These are phyloP conservation scores for Rhinoraja longicauda DNA, from an alignment of 2,797 vertebrate genomes.

Conservation along the genomic window DNA sequence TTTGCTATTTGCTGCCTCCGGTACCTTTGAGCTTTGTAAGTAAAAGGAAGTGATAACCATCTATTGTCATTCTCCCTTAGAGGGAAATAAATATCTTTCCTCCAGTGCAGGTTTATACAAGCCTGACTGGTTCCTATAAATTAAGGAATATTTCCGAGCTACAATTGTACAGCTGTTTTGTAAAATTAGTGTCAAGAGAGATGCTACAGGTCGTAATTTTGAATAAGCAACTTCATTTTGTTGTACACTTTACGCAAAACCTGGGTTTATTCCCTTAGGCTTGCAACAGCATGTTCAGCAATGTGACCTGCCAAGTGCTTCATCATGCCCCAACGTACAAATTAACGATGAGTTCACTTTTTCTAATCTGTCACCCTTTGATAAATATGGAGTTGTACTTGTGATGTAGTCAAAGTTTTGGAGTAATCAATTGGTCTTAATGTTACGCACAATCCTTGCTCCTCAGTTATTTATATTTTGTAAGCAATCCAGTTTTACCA, in stretches of 20 bases:
- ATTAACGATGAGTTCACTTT: constrained; percentile 11
- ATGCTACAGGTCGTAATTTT: constrained; percentile 18
- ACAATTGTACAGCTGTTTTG: background rate
- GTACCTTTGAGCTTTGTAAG: background rate
- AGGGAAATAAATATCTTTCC: constrained; percentile 21
- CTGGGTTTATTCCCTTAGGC: background rate
- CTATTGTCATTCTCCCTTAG: background rate
- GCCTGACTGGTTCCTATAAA: background rate
- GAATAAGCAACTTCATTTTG: constrained; percentile 23
- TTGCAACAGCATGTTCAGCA: constrained; percentile 8
- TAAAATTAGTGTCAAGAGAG: constrained; percentile 28
- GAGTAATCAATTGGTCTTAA: background rate
- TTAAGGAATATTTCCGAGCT: constrained; percentile 17
- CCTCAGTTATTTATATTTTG: background rate
- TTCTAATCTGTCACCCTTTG: background rate
- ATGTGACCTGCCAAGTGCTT: constrained; percentile 25
- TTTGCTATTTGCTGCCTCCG: constrained; percentile 18
- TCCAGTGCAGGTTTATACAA: constrained; percentile 15
- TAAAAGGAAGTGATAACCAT: constrained; percentile 11
- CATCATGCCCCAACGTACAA: constrained; percentile 1
- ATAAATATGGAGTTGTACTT: background rate
- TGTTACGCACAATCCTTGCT: background rate
- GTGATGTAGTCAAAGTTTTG: background rate
- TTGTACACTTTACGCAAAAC: background rate
- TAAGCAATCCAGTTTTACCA: background rate